phyloP scores from a whole-genome alignment of 2,797 vertebrate species.

The Danionella dracula region DNA sequence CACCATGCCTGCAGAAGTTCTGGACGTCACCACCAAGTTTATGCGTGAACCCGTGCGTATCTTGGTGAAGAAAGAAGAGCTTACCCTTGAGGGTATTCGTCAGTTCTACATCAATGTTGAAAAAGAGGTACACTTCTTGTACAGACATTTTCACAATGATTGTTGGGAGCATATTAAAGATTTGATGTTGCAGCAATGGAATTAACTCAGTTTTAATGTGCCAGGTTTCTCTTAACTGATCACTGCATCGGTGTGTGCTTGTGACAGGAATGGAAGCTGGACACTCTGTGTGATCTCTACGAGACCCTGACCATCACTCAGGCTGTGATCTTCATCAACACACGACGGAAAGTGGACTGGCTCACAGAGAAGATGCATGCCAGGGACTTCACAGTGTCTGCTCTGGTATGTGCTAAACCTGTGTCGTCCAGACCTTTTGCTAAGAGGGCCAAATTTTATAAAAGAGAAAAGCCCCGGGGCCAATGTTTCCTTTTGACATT shows the following conservation, averaged over 20 bases:
- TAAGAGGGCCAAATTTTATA: too few relatives aligned
- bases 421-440: too few relatives aligned
- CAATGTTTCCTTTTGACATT: too few relatives aligned
- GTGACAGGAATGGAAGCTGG: slow-evolving; percentile 82
- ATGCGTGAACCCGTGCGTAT: slow-evolving; percentile 84
- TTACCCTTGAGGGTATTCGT: slow-evolving; percentile 84
- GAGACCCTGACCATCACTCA: slow-evolving; percentile 88
- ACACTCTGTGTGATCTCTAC: slow-evolving; percentile 83
- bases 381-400: slow-evolving; percentile 84
- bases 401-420: slow-evolving; percentile 66
- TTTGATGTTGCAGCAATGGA: too few relatives aligned
- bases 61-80: slow-evolving; percentile 84
- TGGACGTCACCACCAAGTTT: slow-evolving; percentile 88
- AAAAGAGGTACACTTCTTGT: slow-evolving; percentile 66
- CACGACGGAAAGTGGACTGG: slow-evolving; percentile 87
- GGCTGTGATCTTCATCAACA: slow-evolving; percentile 88
- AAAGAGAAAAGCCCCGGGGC: too few relatives aligned
- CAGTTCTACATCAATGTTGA: slow-evolving; percentile 87
- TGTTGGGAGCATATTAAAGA: too few relatives aligned
- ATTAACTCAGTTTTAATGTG: too few relatives aligned
- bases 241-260: neutral
- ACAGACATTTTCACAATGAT: too few relatives aligned
- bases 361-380: slow-evolving; percentile 89
- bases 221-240: too few relatives aligned
- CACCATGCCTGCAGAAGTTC: slow-evolving; percentile 82